Percentiles rank a stretch among this genome's conserved stretches.
These are phyloP conservation scores for Thymelicus acteon DNA, from an alignment of 2,888 invertebrate species.

Conservation along the genomic window DNA sequence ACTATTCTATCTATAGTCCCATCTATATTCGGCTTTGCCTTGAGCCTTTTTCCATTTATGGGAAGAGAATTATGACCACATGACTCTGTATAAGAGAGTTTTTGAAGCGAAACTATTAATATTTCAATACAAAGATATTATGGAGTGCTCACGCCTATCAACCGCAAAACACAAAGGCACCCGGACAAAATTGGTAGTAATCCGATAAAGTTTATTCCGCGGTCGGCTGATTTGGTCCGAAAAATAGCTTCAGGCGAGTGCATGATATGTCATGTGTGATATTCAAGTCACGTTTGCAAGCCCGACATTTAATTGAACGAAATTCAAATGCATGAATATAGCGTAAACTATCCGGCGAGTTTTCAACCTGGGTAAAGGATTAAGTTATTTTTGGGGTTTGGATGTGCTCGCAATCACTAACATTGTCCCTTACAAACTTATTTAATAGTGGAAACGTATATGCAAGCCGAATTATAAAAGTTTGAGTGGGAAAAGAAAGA, in stretches of 20 bases:
- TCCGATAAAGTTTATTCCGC: conserved; percentile 48
- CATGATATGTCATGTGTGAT: conserved; percentile 37
- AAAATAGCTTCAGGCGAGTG: conserved; percentile 44
- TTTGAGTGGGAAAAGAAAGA: conserved; percentile 9
- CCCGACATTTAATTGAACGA: conserved; percentile 33
- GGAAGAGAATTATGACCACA: neutral
- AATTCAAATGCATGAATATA: conserved; percentile 41
- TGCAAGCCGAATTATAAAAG: conserved; percentile 17
- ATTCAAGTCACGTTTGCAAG: conserved; percentile 34
- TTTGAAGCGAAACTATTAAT: neutral
- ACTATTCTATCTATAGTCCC: no score
- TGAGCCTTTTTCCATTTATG: neutral
- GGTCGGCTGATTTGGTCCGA: conserved; percentile 46
- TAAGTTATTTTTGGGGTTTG: conserved; percentile 15
- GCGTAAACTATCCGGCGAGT: conserved; percentile 24
- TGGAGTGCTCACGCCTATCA: neutral
- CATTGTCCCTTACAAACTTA: neutral
- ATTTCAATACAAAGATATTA: neutral
- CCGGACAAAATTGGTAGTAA: conserved; percentile 40
- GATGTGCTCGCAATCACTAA: conserved; percentile 12
- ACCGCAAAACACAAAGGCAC: conserved; percentile 43
- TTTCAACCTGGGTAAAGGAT: conserved; percentile 7
- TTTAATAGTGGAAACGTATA: conserved; percentile 7
- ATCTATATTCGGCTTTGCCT: neutral
- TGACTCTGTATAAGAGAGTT: neutral